A percentile compares a stretch with the other conserved stretches of the same genome.
Evolutionary conservation across 2,888 invertebrate species (phyloP).

Genomic region (Troides aeacus): DNA sequence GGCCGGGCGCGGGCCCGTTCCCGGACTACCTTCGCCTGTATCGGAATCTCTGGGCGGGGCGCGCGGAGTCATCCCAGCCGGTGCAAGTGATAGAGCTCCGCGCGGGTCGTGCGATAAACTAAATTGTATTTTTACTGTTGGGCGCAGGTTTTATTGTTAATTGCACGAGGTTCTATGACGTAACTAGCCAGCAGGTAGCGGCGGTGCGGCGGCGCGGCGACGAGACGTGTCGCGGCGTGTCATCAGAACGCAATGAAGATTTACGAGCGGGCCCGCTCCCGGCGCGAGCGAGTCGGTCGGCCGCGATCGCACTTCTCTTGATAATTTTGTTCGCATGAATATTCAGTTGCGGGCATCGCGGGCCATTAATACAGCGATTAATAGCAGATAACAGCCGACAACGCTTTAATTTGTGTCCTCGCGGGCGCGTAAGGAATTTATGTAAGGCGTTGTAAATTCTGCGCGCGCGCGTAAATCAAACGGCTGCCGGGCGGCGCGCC

Average conservation of each 20-base stretch:
- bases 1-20: no score
- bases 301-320: slow-evolving; percentile 50
- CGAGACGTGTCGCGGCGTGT: slow-evolving; percentile 78
- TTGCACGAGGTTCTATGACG: slow-evolving; percentile 32
- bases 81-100: slow-evolving; percentile 57
- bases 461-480: not conserved
- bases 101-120: slow-evolving; percentile 35
- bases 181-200: slow-evolving; percentile 26
- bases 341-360: slow-evolving; percentile 48
- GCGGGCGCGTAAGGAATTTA: not conserved
- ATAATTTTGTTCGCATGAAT: slow-evolving; percentile 47
- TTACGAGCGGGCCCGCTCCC: slow-evolving; percentile 71
- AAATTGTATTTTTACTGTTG: slow-evolving; percentile 34
- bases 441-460: slow-evolving; percentile 3
- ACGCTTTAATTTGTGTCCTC: slow-evolving; percentile 5
- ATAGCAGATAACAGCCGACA: slow-evolving; percentile 4
- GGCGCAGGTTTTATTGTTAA: slow-evolving; percentile 14
- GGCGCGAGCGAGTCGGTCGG: slow-evolving; percentile 32
- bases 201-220: slow-evolving; percentile 66
- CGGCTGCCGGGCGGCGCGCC: no score
- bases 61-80: slow-evolving; percentile 53
- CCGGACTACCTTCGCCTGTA: no score
- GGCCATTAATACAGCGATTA: slow-evolving; percentile 14
- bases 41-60: no score
- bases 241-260: slow-evolving; percentile 80